Evolutionary conservation across 2,797 vertebrate species (phyloP).

Genomic region (Holocentrus rufus): DNA sequence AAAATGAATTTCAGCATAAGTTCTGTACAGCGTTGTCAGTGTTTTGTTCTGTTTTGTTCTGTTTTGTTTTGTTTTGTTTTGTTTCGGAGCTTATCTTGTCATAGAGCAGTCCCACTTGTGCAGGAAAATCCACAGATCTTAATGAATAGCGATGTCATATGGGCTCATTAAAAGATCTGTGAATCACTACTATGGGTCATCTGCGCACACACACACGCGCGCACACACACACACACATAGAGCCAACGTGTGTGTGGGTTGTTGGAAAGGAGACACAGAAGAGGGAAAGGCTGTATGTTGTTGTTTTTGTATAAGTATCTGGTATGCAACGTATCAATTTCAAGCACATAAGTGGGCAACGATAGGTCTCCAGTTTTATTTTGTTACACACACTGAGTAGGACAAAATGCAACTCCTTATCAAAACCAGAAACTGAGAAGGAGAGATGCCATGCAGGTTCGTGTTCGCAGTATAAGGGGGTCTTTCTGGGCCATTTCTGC

Average conservation of each 20-base stretch:
- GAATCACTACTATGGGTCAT: slow-evolving; percentile 41
- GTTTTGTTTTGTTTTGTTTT: no score
- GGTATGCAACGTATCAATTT: slow-evolving; percentile 30
- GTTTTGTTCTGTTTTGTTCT: slow-evolving; percentile 5
- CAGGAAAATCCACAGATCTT: slow-evolving; percentile 41
- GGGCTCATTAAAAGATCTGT: slow-evolving; percentile 51
- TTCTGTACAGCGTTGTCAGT: slow-evolving; percentile 13
- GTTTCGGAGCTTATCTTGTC: no score
- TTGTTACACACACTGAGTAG: slow-evolving; percentile 4
- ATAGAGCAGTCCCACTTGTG: no score
- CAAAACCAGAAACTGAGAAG: slow-evolving; percentile 14
- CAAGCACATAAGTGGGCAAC: slow-evolving; percentile 53
- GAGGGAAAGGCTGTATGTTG: slow-evolving; percentile 16
- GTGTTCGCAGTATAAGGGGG: neutral
- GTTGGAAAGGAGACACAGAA: slow-evolving; percentile 35
- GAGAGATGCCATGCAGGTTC: neutral
- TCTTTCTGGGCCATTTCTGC: slow-evolving; percentile 34
- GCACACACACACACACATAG: neutral
- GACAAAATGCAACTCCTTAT: slow-evolving; percentile 7
- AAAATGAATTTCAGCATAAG: slow-evolving; percentile 23
- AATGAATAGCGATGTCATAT: slow-evolving; percentile 34
- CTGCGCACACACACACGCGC: neutral
- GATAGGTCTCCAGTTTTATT: slow-evolving; percentile 18
- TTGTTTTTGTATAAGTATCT: slow-evolving; percentile 46
- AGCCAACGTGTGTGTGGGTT: slow-evolving; percentile 44